Evolutionary conservation across 2,113 vertebrate genomes (phyloP).

Genomic region (Reinhardtius hippoglossoides): DNA sequence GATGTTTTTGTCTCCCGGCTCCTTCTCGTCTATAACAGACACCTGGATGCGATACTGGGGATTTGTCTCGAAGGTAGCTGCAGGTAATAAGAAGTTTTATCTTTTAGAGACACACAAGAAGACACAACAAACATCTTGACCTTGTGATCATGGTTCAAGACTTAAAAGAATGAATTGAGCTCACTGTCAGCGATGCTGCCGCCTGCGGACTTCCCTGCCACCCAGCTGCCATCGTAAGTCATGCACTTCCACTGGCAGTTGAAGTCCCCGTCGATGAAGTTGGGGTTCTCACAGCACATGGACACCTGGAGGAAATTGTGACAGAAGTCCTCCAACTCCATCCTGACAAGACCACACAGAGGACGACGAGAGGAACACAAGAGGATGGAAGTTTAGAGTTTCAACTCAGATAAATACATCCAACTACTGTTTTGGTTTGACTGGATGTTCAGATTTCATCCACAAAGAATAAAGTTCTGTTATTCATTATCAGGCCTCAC

Average conservation of each 20-base stretch:
- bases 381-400: background rate
- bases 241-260: slow-evolving; percentile 55
- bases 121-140: background rate
- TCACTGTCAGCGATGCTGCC: slow-evolving; percentile 5
- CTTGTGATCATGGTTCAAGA: background rate
- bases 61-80: slow-evolving; percentile 38
- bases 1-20: slow-evolving; percentile 51
- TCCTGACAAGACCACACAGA: slow-evolving; percentile 35
- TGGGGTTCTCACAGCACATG: slow-evolving; percentile 64
- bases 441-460: too few species aligned
- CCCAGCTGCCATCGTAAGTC: slow-evolving; percentile 49
- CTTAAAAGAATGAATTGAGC: background rate
- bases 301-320: background rate
- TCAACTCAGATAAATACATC: too few species aligned
- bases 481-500: too few species aligned
- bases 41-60: slow-evolving; percentile 67
- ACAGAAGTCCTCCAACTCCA: slow-evolving; percentile 61
- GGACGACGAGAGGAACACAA: background rate
- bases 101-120: too few species aligned
- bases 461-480: too few species aligned
- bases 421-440: too few species aligned
- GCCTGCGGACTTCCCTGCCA: slow-evolving; percentile 22
- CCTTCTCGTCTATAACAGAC: background rate
- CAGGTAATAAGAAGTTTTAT: background rate
- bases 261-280: slow-evolving; percentile 55